phyloP scores from a whole-genome alignment of 2,113 vertebrate species.

The Martes martes region DNA sequence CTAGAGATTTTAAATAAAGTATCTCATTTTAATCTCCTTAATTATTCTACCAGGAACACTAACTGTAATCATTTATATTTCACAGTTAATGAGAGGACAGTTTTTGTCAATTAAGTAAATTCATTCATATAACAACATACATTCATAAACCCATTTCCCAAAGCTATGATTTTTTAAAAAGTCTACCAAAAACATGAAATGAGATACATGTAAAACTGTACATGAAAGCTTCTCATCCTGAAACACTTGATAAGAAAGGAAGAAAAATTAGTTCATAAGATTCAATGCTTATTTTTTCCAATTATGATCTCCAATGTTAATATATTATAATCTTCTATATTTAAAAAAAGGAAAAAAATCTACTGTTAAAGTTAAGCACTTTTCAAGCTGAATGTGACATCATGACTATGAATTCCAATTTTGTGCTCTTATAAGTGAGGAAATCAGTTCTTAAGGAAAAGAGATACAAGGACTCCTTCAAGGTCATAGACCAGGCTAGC shows the following conservation, averaged over 20 bases:
- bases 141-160: neutral
- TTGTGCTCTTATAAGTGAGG: neutral
- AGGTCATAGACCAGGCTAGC: neutral
- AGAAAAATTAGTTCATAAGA: neutral
- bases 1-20: neutral
- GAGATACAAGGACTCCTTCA: neutral
- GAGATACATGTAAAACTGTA: neutral
- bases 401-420: neutral
- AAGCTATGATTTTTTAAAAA: neutral
- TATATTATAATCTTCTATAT: neutral
- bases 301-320: neutral
- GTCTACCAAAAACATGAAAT: neutral
- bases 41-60: neutral
- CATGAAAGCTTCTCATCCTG: neutral
- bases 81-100: neutral
- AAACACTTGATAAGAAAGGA: neutral
- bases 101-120: neutral
- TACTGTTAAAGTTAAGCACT: neutral
- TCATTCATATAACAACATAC: neutral
- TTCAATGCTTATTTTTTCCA: neutral
- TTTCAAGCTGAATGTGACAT: neutral
- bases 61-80: neutral
- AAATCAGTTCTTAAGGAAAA: neutral
- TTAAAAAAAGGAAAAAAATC: neutral
- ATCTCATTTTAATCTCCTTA: neutral